A percentile compares a stretch with the other conserved stretches of the same genome.
phyloP scores from a whole-genome alignment of 92 coral and sea anemone genomes.

The Epizoanthus illoricatus region DNA sequence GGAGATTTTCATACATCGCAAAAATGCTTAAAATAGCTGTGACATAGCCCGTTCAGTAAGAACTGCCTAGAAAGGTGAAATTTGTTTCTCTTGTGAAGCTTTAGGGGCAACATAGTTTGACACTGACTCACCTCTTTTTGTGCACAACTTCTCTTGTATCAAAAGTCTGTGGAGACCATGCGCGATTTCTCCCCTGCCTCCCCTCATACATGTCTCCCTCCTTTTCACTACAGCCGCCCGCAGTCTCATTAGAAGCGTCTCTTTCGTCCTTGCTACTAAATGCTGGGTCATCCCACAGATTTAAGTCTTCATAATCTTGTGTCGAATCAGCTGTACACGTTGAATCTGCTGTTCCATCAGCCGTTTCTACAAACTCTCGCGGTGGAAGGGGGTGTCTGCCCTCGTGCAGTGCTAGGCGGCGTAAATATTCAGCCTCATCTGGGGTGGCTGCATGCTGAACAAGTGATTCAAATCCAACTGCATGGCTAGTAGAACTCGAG shows the following conservation, averaged over 20 bases:
- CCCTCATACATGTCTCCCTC: background rate
- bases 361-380: background rate
- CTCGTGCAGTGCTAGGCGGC: background rate
- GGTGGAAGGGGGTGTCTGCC: background rate
- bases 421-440: background rate
- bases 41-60: too few species aligned
- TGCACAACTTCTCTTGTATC: background rate
- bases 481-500: constrained; percentile 1
- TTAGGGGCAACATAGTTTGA: background rate
- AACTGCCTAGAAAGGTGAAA: too few species aligned
- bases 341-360: constrained; percentile 22
- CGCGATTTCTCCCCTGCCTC: background rate
- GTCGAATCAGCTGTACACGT: constrained; percentile 2
- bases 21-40: too few species aligned
- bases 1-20: too few species aligned
- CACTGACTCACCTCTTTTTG: background rate
- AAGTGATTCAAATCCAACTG: background rate
- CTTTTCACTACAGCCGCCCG: background rate
- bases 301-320: constrained; percentile 29
- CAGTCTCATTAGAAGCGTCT: background rate
- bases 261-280: background rate
- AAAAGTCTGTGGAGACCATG: background rate
- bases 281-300: constrained; percentile 37
- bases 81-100: background rate
- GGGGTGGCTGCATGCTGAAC: background rate